Evolutionary conservation across 2,888 invertebrate genomes (phyloP).

Genomic region (Bellardia bayeri): DNA sequence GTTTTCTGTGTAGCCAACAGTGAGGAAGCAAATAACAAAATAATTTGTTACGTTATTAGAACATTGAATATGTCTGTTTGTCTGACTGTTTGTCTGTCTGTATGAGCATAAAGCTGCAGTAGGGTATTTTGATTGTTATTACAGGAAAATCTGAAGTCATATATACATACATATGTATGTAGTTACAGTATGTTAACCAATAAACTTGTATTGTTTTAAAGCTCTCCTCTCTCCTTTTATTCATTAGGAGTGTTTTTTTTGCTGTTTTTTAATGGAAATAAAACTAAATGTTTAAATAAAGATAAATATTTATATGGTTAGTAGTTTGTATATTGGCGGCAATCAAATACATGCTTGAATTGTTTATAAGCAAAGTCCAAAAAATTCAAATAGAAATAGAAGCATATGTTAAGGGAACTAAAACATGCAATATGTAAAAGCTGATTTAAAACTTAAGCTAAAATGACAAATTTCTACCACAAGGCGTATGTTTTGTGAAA

Average conservation of each 20-base stretch:
- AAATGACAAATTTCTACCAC: too few species aligned
- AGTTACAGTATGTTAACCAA: not conserved
- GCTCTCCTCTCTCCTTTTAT: not conserved
- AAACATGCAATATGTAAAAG: not conserved
- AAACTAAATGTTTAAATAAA: constrained; percentile 53
- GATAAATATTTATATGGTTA: constrained; percentile 30
- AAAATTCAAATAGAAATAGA: not conserved
- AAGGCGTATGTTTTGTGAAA: too few species aligned
- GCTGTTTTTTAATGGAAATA: constrained; percentile 10
- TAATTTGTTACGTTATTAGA: constrained; percentile 49
- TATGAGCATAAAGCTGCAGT: not conserved
- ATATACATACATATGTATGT: constrained; percentile 1
- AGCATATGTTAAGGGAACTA: not conserved
- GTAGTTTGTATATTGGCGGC: constrained; percentile 21
- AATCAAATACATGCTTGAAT: not conserved
- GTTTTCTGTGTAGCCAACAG: constrained; percentile 1
- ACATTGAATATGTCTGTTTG: not conserved
- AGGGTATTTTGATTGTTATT: constrained; percentile 36
- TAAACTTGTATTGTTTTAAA: constrained; percentile 1
- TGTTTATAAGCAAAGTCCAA: not conserved
- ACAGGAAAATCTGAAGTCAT: constrained; percentile 15
- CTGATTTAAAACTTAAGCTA: not conserved
- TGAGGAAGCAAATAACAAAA: constrained; percentile 60
- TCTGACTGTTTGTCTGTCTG: not conserved
- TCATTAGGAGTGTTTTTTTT: not conserved